A percentile compares a stretch with the other conserved stretches of the same genome.
These are phyloP conservation scores for Nematolebias whitei DNA, from an alignment of 2,113 vertebrate species.

Conservation along the genomic window DNA sequence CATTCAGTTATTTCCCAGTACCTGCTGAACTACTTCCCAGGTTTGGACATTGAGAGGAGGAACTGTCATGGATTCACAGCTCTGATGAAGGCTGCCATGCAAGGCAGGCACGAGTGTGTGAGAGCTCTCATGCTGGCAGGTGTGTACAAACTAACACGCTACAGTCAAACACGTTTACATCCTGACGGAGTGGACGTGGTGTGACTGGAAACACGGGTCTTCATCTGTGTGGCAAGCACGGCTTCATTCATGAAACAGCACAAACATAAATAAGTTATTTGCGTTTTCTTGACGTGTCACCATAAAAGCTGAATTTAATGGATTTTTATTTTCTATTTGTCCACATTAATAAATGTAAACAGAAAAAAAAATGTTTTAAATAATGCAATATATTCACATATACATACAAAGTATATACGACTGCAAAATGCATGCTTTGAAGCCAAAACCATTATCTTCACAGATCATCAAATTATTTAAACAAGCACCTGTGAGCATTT, in stretches of 20 bases:
- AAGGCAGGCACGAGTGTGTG: conserved; percentile 88
- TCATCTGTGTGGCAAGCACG: neutral
- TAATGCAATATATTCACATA: too few relatives aligned
- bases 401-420: too few relatives aligned
- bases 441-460: too few relatives aligned
- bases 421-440: too few relatives aligned
- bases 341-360: too few relatives aligned
- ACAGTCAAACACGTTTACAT: neutral
- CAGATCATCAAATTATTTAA: too few relatives aligned
- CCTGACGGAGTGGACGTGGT: neutral
- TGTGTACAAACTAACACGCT: conserved; percentile 34
- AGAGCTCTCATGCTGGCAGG: conserved; percentile 90
- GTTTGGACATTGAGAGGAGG: conserved; percentile 91
- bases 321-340: too few relatives aligned
- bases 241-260: neutral
- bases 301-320: neutral
- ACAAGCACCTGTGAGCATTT: too few relatives aligned
- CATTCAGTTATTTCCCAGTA: conserved; percentile 89
- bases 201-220: neutral
- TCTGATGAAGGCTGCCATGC: conserved; percentile 95
- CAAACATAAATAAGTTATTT: neutral
- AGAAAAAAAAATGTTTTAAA: too few relatives aligned
- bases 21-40: conserved; percentile 91
- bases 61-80: conserved; percentile 93
- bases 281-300: neutral